These are phyloP conservation scores for Xenopus borealis DNA, from an alignment of 2,113 vertebrate genomes.

Conservation along the genomic window DNA sequence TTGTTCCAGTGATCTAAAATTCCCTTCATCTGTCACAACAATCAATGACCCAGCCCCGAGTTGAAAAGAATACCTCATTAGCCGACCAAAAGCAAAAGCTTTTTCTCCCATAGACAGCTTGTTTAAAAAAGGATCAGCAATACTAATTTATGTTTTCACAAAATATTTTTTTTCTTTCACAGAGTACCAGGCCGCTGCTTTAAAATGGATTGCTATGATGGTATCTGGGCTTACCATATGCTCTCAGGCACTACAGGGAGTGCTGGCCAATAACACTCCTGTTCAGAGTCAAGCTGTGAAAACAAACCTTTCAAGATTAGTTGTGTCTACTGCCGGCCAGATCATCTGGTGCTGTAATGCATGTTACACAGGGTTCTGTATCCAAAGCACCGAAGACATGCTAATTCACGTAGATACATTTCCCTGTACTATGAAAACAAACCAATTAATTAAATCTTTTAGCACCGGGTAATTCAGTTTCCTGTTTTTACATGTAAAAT, in stretches of 20 bases:
- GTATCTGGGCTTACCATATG: constrained; percentile 60
- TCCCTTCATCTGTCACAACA: constrained; percentile 47
- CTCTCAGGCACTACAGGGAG: constrained; percentile 68
- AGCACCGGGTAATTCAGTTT: not conserved
- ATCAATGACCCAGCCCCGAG: constrained; percentile 25
- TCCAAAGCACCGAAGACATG: constrained; percentile 22
- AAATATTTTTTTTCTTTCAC: constrained; percentile 53
- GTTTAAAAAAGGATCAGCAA: constrained; percentile 31
- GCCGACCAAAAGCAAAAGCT: constrained; percentile 41
- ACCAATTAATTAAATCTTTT: not conserved
- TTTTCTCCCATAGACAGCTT: constrained; percentile 47
- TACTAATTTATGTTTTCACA: constrained; percentile 60
- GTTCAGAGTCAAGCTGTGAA: constrained; percentile 74
- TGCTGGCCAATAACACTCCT: constrained; percentile 55
- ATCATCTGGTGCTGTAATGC: constrained; percentile 52
- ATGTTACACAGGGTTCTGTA: constrained; percentile 3
- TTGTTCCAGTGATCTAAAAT: constrained; percentile 33
- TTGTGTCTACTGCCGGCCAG: constrained; percentile 56
- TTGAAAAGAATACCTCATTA: constrained; percentile 46
- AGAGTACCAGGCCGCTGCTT: constrained; percentile 57
- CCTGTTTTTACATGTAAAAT: not conserved
- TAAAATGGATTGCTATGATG: constrained; percentile 54
- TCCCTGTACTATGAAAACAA: not conserved
- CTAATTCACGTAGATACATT: constrained; percentile 7
- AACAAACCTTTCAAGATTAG: constrained; percentile 72